Base-by-base conservation (phyloP, 2,797 vertebrate species). In the Sylvilagus floridanus region DNA sequence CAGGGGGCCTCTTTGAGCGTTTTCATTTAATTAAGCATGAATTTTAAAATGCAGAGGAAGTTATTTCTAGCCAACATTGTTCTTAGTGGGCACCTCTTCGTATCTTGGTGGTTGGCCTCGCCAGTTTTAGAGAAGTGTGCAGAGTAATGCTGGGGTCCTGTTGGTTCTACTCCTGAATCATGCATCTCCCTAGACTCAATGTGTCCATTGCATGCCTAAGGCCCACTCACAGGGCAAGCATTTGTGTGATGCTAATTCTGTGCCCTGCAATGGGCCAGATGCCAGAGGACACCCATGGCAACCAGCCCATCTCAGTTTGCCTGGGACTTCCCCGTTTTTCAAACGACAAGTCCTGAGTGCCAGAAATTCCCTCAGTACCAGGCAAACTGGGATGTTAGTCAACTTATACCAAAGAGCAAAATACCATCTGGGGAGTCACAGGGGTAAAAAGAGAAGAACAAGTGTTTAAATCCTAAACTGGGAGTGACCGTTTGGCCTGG, bases 21-120 rank as follows among this genome's bases (percentile, higher is more conserved):
- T 91, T 86, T 88, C 35, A 32, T 66, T 54, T 66, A 92, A 60
- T 57, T 82, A 62, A 86, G 77, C 72, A n/a, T 47, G 63, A 17
- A 90, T 32, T 72, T 83, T 19, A 54, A 68, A 54, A 54, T n/a
- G 65, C 57, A 50, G 28, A 69, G 57, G 81, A 12, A 19, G 42
- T 50, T 81, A 66, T 63, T 77, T 72, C 9, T 52, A 91, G 26
- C 19, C 66, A 81, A 14, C 19, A 4, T 69, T 57, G 14, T 19
- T 62, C 69, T 54, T 79, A 82, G 0, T 4, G 50, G 54, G 24
- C 26, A 78, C 5, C 16, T 6, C 5, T 28, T 16, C 42, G 22
- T 21, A 12, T 28, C 57, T 57, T 42, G 2, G 16, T 16, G 19
- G 2, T 19, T 35, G 50, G 50, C 66, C 76, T 69, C 60, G 24